Conservation (phyloP, 2,888 invertebrate species). For the Hemithea aestivaria region DNA sequence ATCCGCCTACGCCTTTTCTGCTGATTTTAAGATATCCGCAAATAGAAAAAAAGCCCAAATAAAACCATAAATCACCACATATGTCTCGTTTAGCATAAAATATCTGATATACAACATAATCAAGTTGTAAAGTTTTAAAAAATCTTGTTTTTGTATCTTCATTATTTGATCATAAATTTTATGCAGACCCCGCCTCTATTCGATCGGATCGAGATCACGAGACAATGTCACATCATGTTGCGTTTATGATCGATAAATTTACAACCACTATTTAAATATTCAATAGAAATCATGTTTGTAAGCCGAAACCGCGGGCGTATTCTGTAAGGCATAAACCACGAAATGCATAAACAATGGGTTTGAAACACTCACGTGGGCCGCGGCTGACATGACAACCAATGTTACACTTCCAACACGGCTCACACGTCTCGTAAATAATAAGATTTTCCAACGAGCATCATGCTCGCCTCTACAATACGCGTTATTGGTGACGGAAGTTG, state of each 20-base stretch:
- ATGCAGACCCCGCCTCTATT: too few relatives aligned
- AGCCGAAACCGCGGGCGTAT: constrained; percentile 39
- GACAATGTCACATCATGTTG: too few relatives aligned
- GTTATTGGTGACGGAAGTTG: constrained; percentile 33
- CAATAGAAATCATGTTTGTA: constrained; percentile 18
- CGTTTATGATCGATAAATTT: constrained; percentile 19
- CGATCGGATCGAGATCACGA: too few relatives aligned
- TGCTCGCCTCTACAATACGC: constrained; percentile 32
- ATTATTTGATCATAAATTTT: too few relatives aligned
- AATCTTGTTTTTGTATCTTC: too few relatives aligned
- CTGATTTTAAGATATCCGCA: too few relatives aligned
- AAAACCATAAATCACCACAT: too few relatives aligned
- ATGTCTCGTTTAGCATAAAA: too few relatives aligned
- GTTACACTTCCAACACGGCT: constrained; percentile 52
- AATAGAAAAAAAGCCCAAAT: too few relatives aligned
- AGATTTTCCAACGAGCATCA: constrained; percentile 28
- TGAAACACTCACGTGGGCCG: constrained; percentile 66
- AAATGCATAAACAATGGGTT: constrained; percentile 60
- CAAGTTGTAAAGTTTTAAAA: too few relatives aligned
- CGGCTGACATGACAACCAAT: constrained; percentile 50
- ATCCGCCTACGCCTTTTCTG: constrained; percentile 1
- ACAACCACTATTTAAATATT: constrained; percentile 18
- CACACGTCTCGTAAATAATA: constrained; percentile 51
- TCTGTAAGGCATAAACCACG: constrained; percentile 53
- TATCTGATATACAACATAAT: too few relatives aligned